Evolutionary conservation across 2,888 invertebrate genomes (phyloP), one percentile per base, ranked within the genome.

Genomic region (Creontiades dilutus): DNA sequence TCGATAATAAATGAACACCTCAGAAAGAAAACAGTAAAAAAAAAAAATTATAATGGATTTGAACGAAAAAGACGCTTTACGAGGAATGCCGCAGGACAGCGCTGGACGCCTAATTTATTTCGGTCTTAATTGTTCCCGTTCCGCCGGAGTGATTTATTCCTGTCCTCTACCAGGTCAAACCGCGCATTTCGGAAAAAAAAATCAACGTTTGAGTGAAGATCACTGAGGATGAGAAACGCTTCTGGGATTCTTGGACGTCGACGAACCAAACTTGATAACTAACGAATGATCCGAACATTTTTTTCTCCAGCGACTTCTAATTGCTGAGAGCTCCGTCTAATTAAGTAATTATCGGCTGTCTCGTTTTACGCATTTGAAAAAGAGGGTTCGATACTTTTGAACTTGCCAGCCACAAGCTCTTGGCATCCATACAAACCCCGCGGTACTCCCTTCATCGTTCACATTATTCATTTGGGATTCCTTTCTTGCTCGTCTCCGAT

Each of bases 271-370:
- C 47, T 75, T 86, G 37, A 86, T 86, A 86, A 86, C 68, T 86
- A 86, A 86, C 86, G 86, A 85, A 61, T 85, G 85, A 86, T 86
- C 86, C n/a, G 47, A 81, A 5, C 81, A 19, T 61, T 68, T 68
- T 68, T 27, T 23, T 19, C 52, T 12, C 27, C 75, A 75, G 19
- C 19, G 37, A 5, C 19, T 14, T 76, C 88, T 78, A 88, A 88
- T 88, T 88, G 88, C 88, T 28, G 76, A 14, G 52, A 52, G 19
- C 19, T 27, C 78, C 78, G 68, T 88, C 88, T 88, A 88, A 88
- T 88, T 88, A 88, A 88, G 88, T 88, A 88, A 88, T 88, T 88
- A 88, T 88, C 88, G 88, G 23, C 78, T 88, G 88, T 48, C 88
- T 52, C 37, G 23, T 16, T 86, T 9, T 48, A 16, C 75, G 78